A percentile compares a stretch with the other conserved stretches of the same genome.
These are phyloP conservation scores for Ceratosolen fusciceps DNA, from an alignment of 1,140 invertebrate genomes.

Conservation along the genomic window DNA sequence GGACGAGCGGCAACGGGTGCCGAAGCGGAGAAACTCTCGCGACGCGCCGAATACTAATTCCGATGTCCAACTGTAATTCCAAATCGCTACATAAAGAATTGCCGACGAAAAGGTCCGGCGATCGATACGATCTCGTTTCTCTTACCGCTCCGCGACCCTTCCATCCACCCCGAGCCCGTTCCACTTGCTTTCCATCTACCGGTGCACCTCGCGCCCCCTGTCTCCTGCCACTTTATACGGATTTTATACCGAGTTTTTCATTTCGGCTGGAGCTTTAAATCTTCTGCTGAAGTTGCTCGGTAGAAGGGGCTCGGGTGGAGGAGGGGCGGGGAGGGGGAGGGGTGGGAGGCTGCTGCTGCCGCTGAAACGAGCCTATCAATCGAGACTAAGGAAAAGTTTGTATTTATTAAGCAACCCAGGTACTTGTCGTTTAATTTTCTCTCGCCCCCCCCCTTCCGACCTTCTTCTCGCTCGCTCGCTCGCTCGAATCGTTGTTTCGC, in stretches of 20 bases:
- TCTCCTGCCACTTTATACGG: not conserved
- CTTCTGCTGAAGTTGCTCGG: not conserved
- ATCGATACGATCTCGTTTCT: slow-evolving; percentile 44
- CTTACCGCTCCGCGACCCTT: too few relatives aligned
- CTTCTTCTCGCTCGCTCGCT: too few relatives aligned
- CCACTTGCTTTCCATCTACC: slow-evolving; percentile 30
- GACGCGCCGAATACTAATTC: slow-evolving; percentile 60
- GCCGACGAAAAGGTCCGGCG: slow-evolving; percentile 30
- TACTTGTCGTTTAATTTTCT: too few relatives aligned
- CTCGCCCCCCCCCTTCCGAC: too few relatives aligned
- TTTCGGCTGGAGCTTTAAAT: not conserved
- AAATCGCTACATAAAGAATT: slow-evolving; percentile 42
- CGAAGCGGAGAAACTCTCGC: slow-evolving; percentile 59
- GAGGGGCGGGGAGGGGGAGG: too few relatives aligned
- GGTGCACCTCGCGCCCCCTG: slow-evolving; percentile 12
- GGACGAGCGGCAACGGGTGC: slow-evolving; percentile 53
- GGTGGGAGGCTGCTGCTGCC: too few relatives aligned
- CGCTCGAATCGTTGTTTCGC: not conserved
- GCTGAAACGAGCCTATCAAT: slow-evolving; percentile 3
- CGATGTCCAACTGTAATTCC: slow-evolving; percentile 37
- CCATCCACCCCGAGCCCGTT: too few relatives aligned
- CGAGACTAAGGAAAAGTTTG: slow-evolving; percentile 37
- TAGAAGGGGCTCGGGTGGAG: too few relatives aligned
- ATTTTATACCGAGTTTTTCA: slow-evolving; percentile 4
- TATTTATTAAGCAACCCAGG: not conserved